Percentiles rank a stretch among this genome's conserved stretches.
Conservation (phyloP, 2,888 invertebrate genomes). For the Geophilus truncorum region DNA sequence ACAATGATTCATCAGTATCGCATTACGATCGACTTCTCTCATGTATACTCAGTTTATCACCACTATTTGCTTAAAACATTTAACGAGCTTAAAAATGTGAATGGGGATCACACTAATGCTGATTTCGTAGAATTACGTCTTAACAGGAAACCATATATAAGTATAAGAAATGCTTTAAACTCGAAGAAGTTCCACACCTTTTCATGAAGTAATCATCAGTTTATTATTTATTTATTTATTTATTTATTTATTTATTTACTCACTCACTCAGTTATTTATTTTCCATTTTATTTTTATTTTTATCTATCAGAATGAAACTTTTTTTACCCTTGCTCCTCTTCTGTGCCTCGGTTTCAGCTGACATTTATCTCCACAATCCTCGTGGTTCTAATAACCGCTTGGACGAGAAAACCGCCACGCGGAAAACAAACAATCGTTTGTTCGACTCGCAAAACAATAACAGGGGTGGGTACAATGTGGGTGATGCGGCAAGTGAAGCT, state of each 20-base stretch:
- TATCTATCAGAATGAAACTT: neutral
- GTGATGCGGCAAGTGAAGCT: slow-evolving; percentile 8
- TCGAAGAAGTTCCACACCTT: neutral
- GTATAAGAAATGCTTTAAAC: neutral
- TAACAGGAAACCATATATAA: neutral
- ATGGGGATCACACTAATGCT: neutral
- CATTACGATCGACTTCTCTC: neutral
- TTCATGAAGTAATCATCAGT: no score
- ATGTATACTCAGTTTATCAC: neutral
- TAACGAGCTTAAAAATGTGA: neutral
- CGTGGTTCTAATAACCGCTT: slow-evolving; percentile 30
- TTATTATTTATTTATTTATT: no score
- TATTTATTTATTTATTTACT: no score
- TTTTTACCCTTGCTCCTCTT: neutral
- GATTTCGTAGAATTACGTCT: neutral
- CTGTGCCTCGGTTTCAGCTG: neutral
- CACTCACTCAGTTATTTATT: neutral
- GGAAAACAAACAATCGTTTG: neutral
- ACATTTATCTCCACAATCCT: slow-evolving; percentile 32
- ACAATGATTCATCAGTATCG: neutral
- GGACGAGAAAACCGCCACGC: slow-evolving; percentile 1
- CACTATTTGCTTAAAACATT: neutral
- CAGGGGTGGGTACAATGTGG: slow-evolving; percentile 30
- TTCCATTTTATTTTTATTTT: neutral
- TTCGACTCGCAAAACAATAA: slow-evolving; percentile 31